Evolutionary conservation across 2,113 vertebrate species (phyloP).

Genomic region (Lepus timidus): DNA sequence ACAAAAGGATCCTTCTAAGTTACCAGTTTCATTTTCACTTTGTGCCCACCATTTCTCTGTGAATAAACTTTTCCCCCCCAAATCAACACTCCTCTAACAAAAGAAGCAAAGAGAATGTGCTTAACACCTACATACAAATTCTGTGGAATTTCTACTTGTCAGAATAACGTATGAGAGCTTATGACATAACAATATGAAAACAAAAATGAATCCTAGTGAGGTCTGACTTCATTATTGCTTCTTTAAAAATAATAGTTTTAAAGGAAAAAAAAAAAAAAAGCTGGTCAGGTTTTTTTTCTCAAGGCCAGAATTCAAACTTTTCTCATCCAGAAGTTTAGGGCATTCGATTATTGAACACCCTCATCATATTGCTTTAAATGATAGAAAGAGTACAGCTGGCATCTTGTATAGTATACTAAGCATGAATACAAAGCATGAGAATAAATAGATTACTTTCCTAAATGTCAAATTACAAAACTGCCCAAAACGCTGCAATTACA

Average conservation of each 20-base stretch:
- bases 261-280: conserved; percentile 59
- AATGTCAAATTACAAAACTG: conserved; percentile 86
- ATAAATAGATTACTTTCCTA: conserved; percentile 89
- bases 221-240: conserved; percentile 79
- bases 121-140: conserved; percentile 76
- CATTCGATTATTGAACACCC: conserved; percentile 78
- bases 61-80: conserved; percentile 48
- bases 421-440: conserved; percentile 89
- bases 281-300: conserved; percentile 69
- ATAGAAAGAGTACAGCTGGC: conserved; percentile 83
- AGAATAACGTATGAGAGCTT: conserved; percentile 73
- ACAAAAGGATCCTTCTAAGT: conserved; percentile 36
- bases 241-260: conserved; percentile 61
- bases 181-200: conserved; percentile 74
- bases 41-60: neutral
- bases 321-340: conserved; percentile 87
- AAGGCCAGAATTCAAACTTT: conserved; percentile 75
- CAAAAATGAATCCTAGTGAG: conserved; percentile 72
- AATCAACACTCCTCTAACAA: conserved; percentile 72
- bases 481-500: conserved; percentile 85
- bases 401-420: conserved; percentile 85
- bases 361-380: conserved; percentile 85
- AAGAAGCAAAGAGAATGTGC: conserved; percentile 82
- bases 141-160: conserved; percentile 73
- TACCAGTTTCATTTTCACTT: neutral